Evolutionary conservation across 1,140 invertebrate genomes (phyloP).

Genomic region (Drosophila kepulauana): DNA sequence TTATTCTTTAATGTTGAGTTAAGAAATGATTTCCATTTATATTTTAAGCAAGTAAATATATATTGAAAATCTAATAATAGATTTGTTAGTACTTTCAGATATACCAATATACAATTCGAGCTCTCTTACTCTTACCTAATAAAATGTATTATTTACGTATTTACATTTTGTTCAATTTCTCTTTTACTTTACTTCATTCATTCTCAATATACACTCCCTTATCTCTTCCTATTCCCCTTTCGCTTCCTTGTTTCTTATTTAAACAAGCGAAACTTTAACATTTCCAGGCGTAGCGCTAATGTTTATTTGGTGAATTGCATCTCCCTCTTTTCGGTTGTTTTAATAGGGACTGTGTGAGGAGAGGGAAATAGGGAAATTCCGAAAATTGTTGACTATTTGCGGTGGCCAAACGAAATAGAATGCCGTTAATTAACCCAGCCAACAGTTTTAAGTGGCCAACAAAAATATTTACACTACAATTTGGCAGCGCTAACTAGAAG

Average conservation of each 20-base stretch:
- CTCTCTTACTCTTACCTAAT: not conserved
- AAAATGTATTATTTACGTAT: not conserved
- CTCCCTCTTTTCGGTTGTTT: not conserved
- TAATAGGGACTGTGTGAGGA: not conserved
- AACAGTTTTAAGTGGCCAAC: slow-evolving; percentile 53
- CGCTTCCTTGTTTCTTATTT: slow-evolving; percentile 10
- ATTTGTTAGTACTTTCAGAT: too few species aligned
- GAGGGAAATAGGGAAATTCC: slow-evolving; percentile 1
- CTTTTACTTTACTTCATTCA: not conserved
- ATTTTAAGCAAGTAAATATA: too few species aligned
- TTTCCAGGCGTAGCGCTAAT: slow-evolving; percentile 17
- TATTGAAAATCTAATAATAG: too few species aligned
- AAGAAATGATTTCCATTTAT: too few species aligned
- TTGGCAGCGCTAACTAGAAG: slow-evolving; percentile 32
- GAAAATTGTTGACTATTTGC: slow-evolving; percentile 58
- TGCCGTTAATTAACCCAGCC: slow-evolving; percentile 56
- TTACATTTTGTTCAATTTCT: not conserved
- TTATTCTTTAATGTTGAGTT: too few species aligned
- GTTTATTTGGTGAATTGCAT: slow-evolving; percentile 38
- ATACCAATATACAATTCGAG: not conserved
- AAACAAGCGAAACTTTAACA: slow-evolving; percentile 40
- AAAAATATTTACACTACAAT: slow-evolving; percentile 58
- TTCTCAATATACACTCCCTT: too few species aligned
- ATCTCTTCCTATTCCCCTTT: not conserved
- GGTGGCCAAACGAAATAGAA: slow-evolving; percentile 42